Percentiles rank a stretch among this genome's conserved stretches.
phyloP scores from a whole-genome alignment of 2,113 vertebrate species.

The Pogona vitticeps region DNA sequence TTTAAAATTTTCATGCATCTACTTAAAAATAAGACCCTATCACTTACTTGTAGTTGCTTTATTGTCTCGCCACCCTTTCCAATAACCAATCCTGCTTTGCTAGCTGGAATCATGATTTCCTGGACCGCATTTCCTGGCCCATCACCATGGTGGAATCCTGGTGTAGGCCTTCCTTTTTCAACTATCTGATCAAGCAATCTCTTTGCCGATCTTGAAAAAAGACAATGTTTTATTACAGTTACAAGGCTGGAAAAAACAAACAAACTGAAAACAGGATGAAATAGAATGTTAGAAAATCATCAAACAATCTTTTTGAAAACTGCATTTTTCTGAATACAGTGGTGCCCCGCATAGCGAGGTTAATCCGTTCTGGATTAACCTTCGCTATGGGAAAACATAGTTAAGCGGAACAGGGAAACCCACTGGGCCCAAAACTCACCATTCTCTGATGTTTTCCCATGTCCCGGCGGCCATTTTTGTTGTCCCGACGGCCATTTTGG shows the following conservation, averaged over 20 bases:
- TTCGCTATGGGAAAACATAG: too few species aligned
- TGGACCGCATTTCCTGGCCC: slow-evolving; percentile 95
- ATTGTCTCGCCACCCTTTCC: slow-evolving; percentile 98
- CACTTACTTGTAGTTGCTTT: slow-evolving; percentile 92
- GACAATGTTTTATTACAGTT: neutral
- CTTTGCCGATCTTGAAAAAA: slow-evolving; percentile 84
- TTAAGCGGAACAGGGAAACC: too few species aligned
- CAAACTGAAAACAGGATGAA: neutral
- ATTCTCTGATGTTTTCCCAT: too few species aligned
- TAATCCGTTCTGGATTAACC: too few species aligned
- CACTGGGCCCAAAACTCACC: too few species aligned
- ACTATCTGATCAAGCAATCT: slow-evolving; percentile 94
- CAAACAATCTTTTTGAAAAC: neutral
- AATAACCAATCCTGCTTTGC: slow-evolving; percentile 97
- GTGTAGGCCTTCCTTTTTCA: slow-evolving; percentile 95
- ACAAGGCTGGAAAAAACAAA: neutral
- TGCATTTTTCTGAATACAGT: neutral
- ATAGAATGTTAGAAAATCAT: neutral
- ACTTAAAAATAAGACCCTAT: neutral
- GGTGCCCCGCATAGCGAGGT: too few species aligned
- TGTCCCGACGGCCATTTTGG: too few species aligned
- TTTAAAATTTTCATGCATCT: neutral
- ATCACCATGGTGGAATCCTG: slow-evolving; percentile 93
- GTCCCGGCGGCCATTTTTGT: too few species aligned
- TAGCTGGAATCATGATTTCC: slow-evolving; percentile 96